Conservation (phyloP, 2,113 vertebrate genomes). For the Prolemur simus region DNA sequence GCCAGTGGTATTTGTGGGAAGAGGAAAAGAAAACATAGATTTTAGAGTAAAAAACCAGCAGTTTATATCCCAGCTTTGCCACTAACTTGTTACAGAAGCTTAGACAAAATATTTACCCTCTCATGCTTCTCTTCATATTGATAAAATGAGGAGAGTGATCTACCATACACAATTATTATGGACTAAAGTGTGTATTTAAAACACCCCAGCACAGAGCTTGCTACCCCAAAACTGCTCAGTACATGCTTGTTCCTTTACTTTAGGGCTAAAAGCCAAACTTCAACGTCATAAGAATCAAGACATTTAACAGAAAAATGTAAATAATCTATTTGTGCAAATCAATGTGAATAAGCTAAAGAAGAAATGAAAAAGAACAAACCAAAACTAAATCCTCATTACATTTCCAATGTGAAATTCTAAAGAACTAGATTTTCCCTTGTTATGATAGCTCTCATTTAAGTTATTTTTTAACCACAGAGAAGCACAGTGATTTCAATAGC, state of each 20-base stretch:
- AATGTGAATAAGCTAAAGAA: neutral
- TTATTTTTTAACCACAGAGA: neutral
- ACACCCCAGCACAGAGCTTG: neutral
- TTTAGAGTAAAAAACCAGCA: neutral
- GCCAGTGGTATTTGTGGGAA: neutral
- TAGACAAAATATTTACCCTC: neutral
- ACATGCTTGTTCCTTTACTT: neutral
- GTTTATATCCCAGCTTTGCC: neutral
- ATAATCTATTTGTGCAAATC: neutral
- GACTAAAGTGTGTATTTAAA: neutral
- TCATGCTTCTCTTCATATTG: neutral
- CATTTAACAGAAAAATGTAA: neutral
- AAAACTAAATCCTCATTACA: neutral
- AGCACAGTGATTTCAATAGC: neutral
- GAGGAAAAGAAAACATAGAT: neutral
- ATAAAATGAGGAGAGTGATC: neutral
- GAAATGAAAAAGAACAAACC: neutral
- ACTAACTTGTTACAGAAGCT: neutral
- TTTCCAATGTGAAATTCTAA: conserved; percentile 28
- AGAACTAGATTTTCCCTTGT: neutral
- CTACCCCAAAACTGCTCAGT: neutral
- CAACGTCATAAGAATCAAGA: neutral
- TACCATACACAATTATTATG: neutral
- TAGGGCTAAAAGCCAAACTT: neutral
- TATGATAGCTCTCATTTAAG: neutral